These are phyloP conservation scores for Pinctada fucata DNA, from an alignment of 2,888 invertebrate species.

Conservation along the genomic window DNA sequence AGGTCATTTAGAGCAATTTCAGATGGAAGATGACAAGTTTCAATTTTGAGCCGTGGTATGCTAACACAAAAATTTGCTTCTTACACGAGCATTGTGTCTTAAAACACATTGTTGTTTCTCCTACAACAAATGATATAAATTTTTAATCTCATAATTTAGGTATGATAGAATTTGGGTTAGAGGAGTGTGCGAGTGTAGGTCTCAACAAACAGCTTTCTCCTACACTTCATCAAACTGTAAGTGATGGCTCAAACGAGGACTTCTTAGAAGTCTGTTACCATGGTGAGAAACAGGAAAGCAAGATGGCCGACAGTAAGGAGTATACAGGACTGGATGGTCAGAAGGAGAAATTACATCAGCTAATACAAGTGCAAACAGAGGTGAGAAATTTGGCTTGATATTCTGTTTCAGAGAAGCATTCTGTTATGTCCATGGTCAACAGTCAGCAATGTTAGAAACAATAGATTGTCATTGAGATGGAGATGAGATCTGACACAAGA, in stretches of 20 bases:
- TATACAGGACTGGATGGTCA: not conserved
- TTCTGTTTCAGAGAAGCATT: slow-evolving; percentile 8
- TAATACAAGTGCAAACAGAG: not conserved
- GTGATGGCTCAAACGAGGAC: slow-evolving; percentile 62
- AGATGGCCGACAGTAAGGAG: no score
- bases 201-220: slow-evolving; percentile 65
- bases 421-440: slow-evolving; percentile 59
- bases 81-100: no score
- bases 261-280: slow-evolving; percentile 71
- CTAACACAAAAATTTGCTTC: no score
- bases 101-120: no score
- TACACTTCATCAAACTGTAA: slow-evolving; percentile 54
- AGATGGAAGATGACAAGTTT: no score
- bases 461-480: no score
- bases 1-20: no score
- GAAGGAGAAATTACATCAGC: not conserved
- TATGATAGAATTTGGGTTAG: slow-evolving; percentile 90
- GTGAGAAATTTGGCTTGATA: not conserved
- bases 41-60: no score
- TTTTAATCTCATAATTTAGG: slow-evolving; percentile 69
- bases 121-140: no score
- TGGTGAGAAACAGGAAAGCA: slow-evolving; percentile 17
- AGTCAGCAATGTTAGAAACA: no score
- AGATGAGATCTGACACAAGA: no score
- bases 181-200: slow-evolving; percentile 87